These are phyloP conservation scores for Oryzias dopingdopingensis DNA, from an alignment of 2,797 vertebrate genomes.

Conservation along the genomic window DNA sequence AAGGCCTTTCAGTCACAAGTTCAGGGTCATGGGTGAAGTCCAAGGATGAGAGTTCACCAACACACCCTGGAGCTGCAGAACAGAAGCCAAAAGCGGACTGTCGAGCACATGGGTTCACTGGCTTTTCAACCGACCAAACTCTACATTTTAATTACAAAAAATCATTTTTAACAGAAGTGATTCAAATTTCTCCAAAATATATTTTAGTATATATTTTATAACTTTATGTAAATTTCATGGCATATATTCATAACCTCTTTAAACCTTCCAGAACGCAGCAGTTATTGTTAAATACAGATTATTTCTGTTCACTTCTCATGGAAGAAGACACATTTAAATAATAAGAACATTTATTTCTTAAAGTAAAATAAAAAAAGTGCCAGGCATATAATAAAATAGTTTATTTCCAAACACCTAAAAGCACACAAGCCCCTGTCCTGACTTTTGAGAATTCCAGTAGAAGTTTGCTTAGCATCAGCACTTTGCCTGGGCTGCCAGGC, in stretches of 20 bases:
- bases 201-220: background rate
- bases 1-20: slow-evolving; percentile 11
- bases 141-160: background rate
- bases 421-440: slow-evolving; percentile 25
- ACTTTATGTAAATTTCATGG: background rate
- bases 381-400: background rate
- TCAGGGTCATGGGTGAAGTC: slow-evolving; percentile 10
- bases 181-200: background rate
- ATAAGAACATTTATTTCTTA: too few relatives aligned
- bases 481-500: slow-evolving; percentile 63
- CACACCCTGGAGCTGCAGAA: slow-evolving; percentile 24
- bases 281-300: too few relatives aligned
- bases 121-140: background rate
- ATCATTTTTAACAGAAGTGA: too few relatives aligned
- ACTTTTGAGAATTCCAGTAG: slow-evolving; percentile 49
- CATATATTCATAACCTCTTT: too few relatives aligned
- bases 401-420: background rate
- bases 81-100: slow-evolving; percentile 33
- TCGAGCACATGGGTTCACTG: too few relatives aligned
- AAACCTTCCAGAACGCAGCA: too few relatives aligned
- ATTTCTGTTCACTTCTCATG: background rate
- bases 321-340: background rate
- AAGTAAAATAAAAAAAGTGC: background rate
- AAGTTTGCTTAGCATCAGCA: slow-evolving; percentile 68
- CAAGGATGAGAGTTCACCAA: slow-evolving; percentile 41